Conservation (phyloP, 1,140 invertebrate genomes). For the Oedothorax gibbosus region DNA sequence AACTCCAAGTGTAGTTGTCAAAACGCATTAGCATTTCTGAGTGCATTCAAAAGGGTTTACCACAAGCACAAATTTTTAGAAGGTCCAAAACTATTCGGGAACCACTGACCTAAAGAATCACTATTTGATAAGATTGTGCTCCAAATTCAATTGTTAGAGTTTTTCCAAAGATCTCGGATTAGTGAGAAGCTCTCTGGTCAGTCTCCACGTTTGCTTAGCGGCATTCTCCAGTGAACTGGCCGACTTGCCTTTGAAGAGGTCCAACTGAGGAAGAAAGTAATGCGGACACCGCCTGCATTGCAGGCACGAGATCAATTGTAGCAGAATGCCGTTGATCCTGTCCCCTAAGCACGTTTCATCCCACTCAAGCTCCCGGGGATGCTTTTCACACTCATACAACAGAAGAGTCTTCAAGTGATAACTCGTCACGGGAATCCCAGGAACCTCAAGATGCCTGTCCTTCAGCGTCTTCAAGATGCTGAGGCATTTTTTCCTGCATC, state of each 20-base stretch:
- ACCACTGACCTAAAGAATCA: slow-evolving; percentile 19
- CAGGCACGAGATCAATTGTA: slow-evolving; percentile 96
- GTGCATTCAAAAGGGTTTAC: too few relatives aligned
- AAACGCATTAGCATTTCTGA: too few relatives aligned
- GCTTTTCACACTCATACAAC: slow-evolving; percentile 98
- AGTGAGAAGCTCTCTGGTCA: slow-evolving; percentile 92
- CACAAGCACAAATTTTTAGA: too few relatives aligned
- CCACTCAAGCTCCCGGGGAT: slow-evolving; percentile 95
- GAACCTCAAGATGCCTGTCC: slow-evolving; percentile 92
- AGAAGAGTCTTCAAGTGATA: slow-evolving; percentile 96
- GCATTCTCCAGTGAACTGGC: slow-evolving; percentile 93
- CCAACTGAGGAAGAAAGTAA: slow-evolving; percentile 92
- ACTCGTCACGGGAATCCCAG: slow-evolving; percentile 91
- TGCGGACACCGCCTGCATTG: slow-evolving; percentile 96
- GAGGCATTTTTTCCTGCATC: slow-evolving; percentile 87
- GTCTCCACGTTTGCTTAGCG: slow-evolving; percentile 94
- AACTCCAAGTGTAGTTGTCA: too few relatives aligned
- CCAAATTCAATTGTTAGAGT: slow-evolving; percentile 69
- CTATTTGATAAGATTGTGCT: slow-evolving; percentile 32
- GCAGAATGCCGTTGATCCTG: slow-evolving; percentile 94
- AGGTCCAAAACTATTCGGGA: not conserved
- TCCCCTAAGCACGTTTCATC: slow-evolving; percentile 93
- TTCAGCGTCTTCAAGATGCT: slow-evolving; percentile 94
- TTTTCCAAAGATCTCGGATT: slow-evolving; percentile 94
- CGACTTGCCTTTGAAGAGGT: slow-evolving; percentile 95